A percentile compares a stretch with the other conserved stretches of the same genome.
These are phyloP conservation scores for Disparrhopalites patrizii DNA, from an alignment of 2,888 invertebrate species.

Conservation along the genomic window DNA sequence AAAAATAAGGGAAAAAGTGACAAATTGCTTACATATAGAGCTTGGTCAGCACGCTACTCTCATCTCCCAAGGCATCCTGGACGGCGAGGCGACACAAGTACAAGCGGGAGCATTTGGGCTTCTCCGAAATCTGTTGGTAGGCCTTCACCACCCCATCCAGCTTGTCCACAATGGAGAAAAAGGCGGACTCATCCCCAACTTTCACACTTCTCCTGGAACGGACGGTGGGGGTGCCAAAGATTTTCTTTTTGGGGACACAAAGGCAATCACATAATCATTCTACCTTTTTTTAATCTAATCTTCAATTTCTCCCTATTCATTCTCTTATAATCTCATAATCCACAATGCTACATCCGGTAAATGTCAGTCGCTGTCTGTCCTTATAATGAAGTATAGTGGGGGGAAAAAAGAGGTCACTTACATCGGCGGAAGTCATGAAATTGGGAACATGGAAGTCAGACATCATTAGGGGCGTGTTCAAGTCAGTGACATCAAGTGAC, in stretches of 20 bases:
- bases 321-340: no score
- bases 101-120: conserved; percentile 43
- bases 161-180: conserved; percentile 43
- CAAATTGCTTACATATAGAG: conserved; percentile 47
- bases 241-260: conserved; percentile 38
- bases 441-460: conserved; percentile 48
- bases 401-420: no score
- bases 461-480: conserved; percentile 46
- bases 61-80: conserved; percentile 38
- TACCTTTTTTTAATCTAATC: no score
- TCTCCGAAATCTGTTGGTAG: conserved; percentile 41
- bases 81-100: conserved; percentile 45
- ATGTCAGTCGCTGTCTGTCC: no score
- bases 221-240: conserved; percentile 47
- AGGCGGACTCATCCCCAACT: conserved; percentile 38
- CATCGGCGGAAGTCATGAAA: conserved; percentile 46
- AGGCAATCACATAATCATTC: no score
- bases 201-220: conserved; percentile 37
- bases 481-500: conserved; percentile 47
- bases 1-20: neutral
- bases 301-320: no score
- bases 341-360: no score
- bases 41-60: conserved; percentile 36
- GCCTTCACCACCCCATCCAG: conserved; percentile 45
- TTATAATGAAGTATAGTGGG: no score